Percentiles rank a stretch among this genome's conserved stretches.
These are phyloP conservation scores for Conopomorpha cramerella DNA, from an alignment of 1,140 invertebrate genomes.

Conservation along the genomic window DNA sequence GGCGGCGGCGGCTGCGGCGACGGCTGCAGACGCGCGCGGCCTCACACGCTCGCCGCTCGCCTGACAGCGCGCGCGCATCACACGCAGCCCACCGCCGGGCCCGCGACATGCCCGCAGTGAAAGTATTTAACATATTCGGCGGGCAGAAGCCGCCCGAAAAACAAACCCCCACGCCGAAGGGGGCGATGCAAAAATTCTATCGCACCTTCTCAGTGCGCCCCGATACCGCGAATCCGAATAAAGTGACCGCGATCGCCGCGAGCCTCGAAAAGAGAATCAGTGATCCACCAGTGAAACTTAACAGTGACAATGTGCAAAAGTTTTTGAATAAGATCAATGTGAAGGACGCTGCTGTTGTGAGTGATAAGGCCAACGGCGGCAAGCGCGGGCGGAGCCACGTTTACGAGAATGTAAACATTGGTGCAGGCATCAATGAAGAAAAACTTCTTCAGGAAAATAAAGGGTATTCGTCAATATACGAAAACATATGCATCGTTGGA, in stretches of 20 bases:
- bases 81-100: conserved; percentile 34
- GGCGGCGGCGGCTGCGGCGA: conserved; percentile 2
- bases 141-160: conserved; percentile 52
- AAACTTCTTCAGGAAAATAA: conserved; percentile 39
- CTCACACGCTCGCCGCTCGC: conserved; percentile 38
- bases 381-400: conserved; percentile 24
- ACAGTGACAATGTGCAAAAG: conserved; percentile 42
- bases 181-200: conserved; percentile 56
- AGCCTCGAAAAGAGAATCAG: conserved; percentile 42
- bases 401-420: conserved; percentile 57
- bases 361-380: conserved; percentile 15
- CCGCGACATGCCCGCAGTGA: conserved; percentile 58
- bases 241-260: conserved; percentile 47
- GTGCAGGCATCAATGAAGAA: conserved; percentile 12
- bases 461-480: conserved; percentile 47
- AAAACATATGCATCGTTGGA: conserved; percentile 38
- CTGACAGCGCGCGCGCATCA: conserved; percentile 45
- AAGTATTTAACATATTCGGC: conserved; percentile 55
- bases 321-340: conserved; percentile 28
- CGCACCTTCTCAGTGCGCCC: conserved; percentile 50
- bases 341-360: conserved; percentile 22
- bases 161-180: conserved; percentile 21
- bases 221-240: conserved; percentile 37
- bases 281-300: conserved; percentile 33
- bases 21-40: conserved; percentile 5